Base-by-base conservation (phyloP, 2,797 vertebrate genomes). In the Typhlichthys subterraneus region DNA sequence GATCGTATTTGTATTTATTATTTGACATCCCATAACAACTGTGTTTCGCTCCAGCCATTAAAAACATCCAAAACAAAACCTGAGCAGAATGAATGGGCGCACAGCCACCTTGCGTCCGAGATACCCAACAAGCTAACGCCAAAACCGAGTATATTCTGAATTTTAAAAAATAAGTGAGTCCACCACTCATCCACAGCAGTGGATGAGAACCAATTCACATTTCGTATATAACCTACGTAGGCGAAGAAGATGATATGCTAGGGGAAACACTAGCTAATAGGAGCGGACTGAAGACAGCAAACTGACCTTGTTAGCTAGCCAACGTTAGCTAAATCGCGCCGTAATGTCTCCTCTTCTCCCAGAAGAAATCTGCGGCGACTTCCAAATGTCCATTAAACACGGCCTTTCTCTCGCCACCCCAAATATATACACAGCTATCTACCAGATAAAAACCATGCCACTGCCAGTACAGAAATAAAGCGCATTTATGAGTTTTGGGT, bases 221-320 rank as follows among this genome's bases (percentile, higher is more conserved):
- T 47, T 23, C 49, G 19, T 29, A 45, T 52, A 63, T 2, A 13
- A 52, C n/a, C 12, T 14, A 42, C 31, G 10, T 23, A 15, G 5
- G 7, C 17, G 29, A 31, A 47, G 8, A 53, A 1, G 33, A 14
- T 14, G 31, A 6, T 17, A 12, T 70, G 55, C 8, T 46, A 33
- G 11, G 19, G 15, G 17, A 2, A 3, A 12, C 1, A 47, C 17
- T 3, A 11, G n/a, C 0, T 15, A 7, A 13, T 9, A 52, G 62
- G 50, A 29, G 64, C 29, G 3, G 57, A 56, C 55, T 23, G 4
- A 73, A 83, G 42, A 47, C 14, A 53, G 57, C 59, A 89, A 87
- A 88, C 89, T 91, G 89, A 91, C 89, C 89, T 91, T 91, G 89
- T 88, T 91, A 83, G 84, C 84, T 85, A 85, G 89, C 88, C 88